A percentile compares a stretch with the other conserved stretches of the same genome.
Conservation (phyloP, 2,113 vertebrate species). For the Calidris pugnax region DNA sequence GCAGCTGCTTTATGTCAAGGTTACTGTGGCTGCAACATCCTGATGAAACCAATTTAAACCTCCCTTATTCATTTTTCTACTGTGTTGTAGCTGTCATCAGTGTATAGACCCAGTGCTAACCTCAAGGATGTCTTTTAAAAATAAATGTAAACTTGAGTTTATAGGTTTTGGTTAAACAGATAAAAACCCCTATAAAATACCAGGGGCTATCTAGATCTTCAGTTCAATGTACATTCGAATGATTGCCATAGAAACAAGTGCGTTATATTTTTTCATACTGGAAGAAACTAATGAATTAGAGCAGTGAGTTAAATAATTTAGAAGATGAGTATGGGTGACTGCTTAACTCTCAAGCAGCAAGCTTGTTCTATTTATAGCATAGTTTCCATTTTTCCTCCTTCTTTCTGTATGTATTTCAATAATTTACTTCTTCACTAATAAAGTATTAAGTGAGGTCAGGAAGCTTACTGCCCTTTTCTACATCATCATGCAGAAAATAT, state of each 20-base stretch:
- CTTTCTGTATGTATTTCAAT: background rate
- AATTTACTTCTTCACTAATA: background rate
- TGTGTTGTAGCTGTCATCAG: constrained; percentile 3
- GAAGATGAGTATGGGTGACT: background rate
- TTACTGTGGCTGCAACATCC: constrained; percentile 51
- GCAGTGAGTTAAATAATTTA: constrained; percentile 43
- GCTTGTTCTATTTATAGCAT: constrained; percentile 2
- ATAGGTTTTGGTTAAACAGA: background rate
- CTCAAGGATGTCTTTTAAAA: background rate
- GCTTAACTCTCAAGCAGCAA: background rate
- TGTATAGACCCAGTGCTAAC: background rate
- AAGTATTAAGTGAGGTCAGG: background rate
- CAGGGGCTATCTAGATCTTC: background rate
- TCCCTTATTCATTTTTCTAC: constrained; percentile 47
- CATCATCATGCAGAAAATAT: background rate
- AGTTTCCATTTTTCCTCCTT: background rate
- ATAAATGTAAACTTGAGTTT: background rate
- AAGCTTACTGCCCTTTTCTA: background rate
- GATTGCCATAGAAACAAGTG: background rate
- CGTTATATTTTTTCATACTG: background rate
- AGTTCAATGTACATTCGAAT: background rate
- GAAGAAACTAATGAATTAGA: background rate
- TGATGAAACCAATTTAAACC: constrained; percentile 50
- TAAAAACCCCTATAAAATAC: background rate
- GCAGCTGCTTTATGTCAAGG: constrained; percentile 65